These are phyloP conservation scores for Uloborus diversus DNA, from an alignment of 1,140 invertebrate genomes.

Conservation along the genomic window DNA sequence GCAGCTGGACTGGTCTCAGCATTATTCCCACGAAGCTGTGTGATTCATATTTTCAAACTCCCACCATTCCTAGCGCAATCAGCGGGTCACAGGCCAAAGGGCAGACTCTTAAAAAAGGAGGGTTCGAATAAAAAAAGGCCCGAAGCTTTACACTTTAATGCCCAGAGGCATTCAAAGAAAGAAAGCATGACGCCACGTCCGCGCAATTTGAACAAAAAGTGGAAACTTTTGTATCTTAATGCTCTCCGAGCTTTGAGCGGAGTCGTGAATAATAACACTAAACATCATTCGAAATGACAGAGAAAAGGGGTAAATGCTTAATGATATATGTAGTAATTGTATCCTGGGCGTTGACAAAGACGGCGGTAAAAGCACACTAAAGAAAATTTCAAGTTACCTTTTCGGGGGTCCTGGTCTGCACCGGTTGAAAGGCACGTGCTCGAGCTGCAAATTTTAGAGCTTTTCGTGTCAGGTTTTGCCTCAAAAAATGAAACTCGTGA, in stretches of 20 bases:
- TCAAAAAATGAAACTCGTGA: not conserved
- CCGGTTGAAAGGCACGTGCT: conserved; percentile 26
- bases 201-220: conserved; percentile 55
- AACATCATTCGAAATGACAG: conserved; percentile 33
- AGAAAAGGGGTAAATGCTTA: conserved; percentile 52
- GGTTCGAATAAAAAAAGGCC: conserved; percentile 39
- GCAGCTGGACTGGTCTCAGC: conserved; percentile 40
- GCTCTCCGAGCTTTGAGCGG: not conserved
- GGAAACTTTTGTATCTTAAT: conserved; percentile 56
- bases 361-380: conserved; percentile 25
- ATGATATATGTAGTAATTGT: conserved; percentile 52
- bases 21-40: conserved; percentile 45
- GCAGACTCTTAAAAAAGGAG: conserved; percentile 43
- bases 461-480: not conserved
- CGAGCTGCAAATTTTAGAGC: conserved; percentile 21
- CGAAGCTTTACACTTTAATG: conserved; percentile 45
- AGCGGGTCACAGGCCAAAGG: conserved; percentile 49
- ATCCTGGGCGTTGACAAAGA: conserved; percentile 53
- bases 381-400: conserved; percentile 21
- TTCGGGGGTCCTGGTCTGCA: conserved; percentile 12
- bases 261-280: conserved; percentile 24
- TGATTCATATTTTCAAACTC: conserved; percentile 56
- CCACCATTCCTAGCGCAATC: conserved; percentile 51
- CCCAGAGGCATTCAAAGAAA: conserved; percentile 20
- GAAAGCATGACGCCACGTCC: conserved; percentile 50